A percentile compares a stretch with the other conserved stretches of the same genome.
Conservation (phyloP, 2,888 invertebrate genomes). For the Caenorhabditis angaria region DNA sequence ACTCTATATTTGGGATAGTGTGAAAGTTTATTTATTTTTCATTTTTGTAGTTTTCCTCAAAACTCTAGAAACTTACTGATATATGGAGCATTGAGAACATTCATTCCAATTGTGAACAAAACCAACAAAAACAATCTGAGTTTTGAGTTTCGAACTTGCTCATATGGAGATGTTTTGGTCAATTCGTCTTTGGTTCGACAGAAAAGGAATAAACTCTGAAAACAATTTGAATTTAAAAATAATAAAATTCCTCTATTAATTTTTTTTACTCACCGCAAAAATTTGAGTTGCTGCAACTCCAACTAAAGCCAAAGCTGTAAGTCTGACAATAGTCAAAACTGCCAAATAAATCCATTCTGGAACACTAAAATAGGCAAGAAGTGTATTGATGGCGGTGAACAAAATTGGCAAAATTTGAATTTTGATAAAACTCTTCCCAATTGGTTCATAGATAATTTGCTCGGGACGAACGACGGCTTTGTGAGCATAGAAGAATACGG, state of each 20-base stretch:
- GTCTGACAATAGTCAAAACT: constrained; percentile 16
- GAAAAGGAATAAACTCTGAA: constrained; percentile 38
- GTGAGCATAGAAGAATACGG: constrained; percentile 44
- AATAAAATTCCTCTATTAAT: background rate
- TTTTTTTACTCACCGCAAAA: constrained; percentile 27
- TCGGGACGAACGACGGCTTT: constrained; percentile 45
- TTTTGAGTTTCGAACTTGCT: constrained; percentile 35
- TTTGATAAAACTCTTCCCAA: constrained; percentile 32
- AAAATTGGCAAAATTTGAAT: constrained; percentile 33
- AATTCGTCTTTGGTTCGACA: constrained; percentile 34
- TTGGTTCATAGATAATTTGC: constrained; percentile 45
- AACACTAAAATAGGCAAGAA: constrained; percentile 26
- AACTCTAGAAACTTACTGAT: constrained; percentile 28
- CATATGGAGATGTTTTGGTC: constrained; percentile 34
- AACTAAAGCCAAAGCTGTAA: constrained; percentile 28
- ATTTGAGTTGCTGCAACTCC: constrained; percentile 33
- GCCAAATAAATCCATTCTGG: constrained; percentile 25
- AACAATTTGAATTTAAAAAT: background rate
- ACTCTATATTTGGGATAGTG: too few relatives aligned
- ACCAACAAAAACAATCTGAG: constrained; percentile 31
- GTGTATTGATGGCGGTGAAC: constrained; percentile 38
- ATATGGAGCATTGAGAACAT: constrained; percentile 28
- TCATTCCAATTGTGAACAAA: constrained; percentile 22
- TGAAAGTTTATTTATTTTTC: background rate
- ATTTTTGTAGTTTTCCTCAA: too few relatives aligned